Conservation (phyloP, 2,888 invertebrate genomes). For the Luffia ferchaultella region DNA sequence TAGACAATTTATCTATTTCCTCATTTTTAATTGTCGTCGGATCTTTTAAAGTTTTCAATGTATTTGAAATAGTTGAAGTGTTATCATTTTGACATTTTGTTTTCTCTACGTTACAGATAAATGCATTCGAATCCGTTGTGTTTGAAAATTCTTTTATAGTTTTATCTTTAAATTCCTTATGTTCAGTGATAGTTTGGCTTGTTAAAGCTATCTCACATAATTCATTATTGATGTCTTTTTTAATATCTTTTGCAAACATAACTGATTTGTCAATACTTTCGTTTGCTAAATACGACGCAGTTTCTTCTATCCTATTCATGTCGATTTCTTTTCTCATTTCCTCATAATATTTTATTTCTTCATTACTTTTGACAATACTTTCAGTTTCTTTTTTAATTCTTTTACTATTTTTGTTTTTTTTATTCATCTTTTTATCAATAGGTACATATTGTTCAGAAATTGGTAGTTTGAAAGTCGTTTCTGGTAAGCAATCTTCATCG, state of each 20-base stretch:
- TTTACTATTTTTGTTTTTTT: slow-evolving; percentile 12
- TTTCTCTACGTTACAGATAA: not conserved
- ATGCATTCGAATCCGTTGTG: not conserved
- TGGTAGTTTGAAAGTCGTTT: slow-evolving; percentile 39
- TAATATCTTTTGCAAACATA: slow-evolving; percentile 36
- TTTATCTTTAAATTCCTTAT: not conserved
- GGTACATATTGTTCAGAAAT: slow-evolving; percentile 48
- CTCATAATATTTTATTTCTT: slow-evolving; percentile 15
- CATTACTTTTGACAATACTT: slow-evolving; percentile 11
- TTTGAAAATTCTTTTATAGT: not conserved
- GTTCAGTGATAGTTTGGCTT: slow-evolving; percentile 7
- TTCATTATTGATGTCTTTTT: slow-evolving; percentile 36
- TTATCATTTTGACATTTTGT: not conserved
- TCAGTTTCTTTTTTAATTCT: slow-evolving; percentile 8
- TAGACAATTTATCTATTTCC: slow-evolving; percentile 6
- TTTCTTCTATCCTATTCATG: slow-evolving; percentile 31
- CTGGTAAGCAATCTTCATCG: slow-evolving; percentile 23
- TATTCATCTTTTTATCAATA: slow-evolving; percentile 22
- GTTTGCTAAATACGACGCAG: slow-evolving; percentile 35
- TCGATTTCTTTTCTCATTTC: slow-evolving; percentile 18
- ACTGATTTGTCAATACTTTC: slow-evolving; percentile 43
- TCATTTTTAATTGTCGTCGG: slow-evolving; percentile 14
- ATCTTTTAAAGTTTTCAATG: not conserved
- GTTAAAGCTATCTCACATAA: slow-evolving; percentile 12
- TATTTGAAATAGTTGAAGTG: not conserved